Percentiles rank a stretch among this genome's conserved stretches.
phyloP scores from a whole-genome alignment of 2,888 invertebrate species.

The Lymantria monacha region DNA sequence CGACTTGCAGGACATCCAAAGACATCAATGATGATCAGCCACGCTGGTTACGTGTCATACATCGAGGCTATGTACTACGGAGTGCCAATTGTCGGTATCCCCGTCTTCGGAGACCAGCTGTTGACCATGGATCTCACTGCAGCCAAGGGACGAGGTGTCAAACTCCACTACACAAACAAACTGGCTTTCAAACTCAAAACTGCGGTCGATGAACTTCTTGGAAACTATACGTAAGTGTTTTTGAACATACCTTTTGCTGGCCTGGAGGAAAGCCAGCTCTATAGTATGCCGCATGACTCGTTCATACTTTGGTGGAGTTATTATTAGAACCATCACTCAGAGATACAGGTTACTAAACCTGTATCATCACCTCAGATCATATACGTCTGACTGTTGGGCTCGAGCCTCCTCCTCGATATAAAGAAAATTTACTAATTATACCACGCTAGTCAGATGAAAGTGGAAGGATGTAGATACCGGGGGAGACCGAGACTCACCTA shows the following conservation, averaged over 20 bases:
- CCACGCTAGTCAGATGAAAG: no score
- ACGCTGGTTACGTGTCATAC: constrained; percentile 44
- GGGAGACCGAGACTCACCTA: no score
- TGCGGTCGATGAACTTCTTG: constrained; percentile 43
- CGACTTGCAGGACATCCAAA: constrained; percentile 49
- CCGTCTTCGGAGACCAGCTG: constrained; percentile 49
- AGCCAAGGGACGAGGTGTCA: constrained; percentile 36
- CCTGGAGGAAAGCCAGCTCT: no score
- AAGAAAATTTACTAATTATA: no score
- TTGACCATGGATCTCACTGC: constrained; percentile 37
- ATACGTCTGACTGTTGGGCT: no score
- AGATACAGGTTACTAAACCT: no score
- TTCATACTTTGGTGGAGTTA: no score
- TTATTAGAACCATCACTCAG: no score
- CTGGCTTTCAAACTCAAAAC: constrained; percentile 39
- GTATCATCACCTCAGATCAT: no score
- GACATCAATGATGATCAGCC: constrained; percentile 43
- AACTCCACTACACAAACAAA: constrained; percentile 38
- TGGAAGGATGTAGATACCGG: no score
- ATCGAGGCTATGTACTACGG: constrained; percentile 51
- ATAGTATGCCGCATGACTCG: no score
- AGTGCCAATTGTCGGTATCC: constrained; percentile 51
- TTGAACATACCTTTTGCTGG: not conserved
- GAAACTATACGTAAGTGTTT: constrained; percentile 40
- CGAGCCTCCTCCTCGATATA: no score